Conservation (phyloP, 2,888 invertebrate species). For the Lithosia quadra region DNA sequence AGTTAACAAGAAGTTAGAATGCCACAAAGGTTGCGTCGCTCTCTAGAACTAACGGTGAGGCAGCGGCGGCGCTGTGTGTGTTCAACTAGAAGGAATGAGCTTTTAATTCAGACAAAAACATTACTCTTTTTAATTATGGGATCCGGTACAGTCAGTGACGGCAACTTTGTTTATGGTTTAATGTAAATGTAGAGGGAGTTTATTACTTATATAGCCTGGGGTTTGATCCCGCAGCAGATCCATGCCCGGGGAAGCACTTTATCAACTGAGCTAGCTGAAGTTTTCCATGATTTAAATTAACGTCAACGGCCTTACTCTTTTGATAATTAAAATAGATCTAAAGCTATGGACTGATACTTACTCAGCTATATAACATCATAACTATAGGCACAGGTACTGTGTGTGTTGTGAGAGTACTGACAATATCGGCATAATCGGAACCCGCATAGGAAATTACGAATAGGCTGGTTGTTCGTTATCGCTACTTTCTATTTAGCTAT, state of each 20-base stretch:
- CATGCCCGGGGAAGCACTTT: too few species aligned
- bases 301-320: too few species aligned
- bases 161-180: neutral
- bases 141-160: neutral
- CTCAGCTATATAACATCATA: neutral
- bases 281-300: too few species aligned
- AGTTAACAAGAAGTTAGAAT: constrained; percentile 49
- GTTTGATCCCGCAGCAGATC: too few species aligned
- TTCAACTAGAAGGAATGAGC: constrained; percentile 55
- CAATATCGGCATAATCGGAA: constrained; percentile 7
- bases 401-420: neutral
- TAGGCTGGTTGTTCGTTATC: neutral
- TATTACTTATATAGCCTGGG: too few species aligned
- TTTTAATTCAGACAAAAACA: constrained; percentile 66
- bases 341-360: too few species aligned
- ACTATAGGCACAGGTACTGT: neutral
- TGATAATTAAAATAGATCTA: too few species aligned
- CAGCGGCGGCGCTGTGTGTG: constrained; percentile 54
- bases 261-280: too few species aligned
- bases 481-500: constrained; percentile 7
- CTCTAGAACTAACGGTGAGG: constrained; percentile 28
- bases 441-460: neutral
- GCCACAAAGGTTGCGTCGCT: constrained; percentile 39
- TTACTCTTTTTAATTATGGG: constrained; percentile 45
- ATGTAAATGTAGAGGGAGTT: neutral